Conservation (phyloP, 2,797 vertebrate genomes). For the Pelochelys cantorii region DNA sequence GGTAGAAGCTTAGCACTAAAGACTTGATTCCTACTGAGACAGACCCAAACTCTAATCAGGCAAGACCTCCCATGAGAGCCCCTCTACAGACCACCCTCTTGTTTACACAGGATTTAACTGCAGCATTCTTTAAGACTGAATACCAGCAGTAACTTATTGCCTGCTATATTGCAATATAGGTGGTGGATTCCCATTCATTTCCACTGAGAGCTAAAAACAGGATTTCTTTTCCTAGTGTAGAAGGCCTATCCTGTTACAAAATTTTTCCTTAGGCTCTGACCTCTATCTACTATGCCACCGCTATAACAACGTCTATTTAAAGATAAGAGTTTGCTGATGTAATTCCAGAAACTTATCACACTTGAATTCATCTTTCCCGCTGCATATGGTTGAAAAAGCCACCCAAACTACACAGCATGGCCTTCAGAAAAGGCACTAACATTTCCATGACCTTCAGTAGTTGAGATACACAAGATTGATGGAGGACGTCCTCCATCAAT, state of each 20-base stretch:
- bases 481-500: constrained; percentile 18
- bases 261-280: background rate
- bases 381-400: background rate
- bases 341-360: background rate
- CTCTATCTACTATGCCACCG: background rate
- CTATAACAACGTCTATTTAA: background rate
- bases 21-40: background rate
- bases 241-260: no score
- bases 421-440: background rate
- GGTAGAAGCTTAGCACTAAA: background rate
- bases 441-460: background rate
- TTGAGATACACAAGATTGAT: background rate
- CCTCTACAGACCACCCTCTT: background rate
- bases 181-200: background rate
- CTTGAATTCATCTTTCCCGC: background rate
- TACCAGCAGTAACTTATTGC: background rate
- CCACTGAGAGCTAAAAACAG: background rate
- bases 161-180: background rate
- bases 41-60: background rate
- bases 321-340: background rate
- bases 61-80: background rate
- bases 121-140: background rate
- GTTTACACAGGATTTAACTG: background rate
- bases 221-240: background rate
- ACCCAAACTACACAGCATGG: background rate